These are phyloP conservation scores for Xanthia icteritia DNA, from an alignment of 2,888 invertebrate species.

Conservation along the genomic window DNA sequence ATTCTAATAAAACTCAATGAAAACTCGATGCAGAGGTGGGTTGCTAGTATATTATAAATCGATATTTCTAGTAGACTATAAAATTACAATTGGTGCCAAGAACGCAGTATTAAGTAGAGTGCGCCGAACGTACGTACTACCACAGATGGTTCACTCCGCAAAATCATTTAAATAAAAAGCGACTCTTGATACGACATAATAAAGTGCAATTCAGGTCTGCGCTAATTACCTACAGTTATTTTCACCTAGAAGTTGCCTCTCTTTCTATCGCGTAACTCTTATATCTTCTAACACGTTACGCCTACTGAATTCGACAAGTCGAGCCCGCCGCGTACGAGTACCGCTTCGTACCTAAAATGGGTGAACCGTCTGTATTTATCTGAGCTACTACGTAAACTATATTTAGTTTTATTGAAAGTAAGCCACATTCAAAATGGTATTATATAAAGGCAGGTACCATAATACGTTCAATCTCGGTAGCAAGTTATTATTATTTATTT, in stretches of 20 bases:
- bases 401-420: constrained; percentile 18
- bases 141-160: no score
- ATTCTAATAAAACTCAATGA: not conserved
- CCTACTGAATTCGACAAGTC: no score
- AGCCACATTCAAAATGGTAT: not conserved
- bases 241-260: no score
- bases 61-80: constrained; percentile 17
- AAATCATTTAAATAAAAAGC: no score
- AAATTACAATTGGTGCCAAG: constrained; percentile 42
- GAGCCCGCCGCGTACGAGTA: no score
- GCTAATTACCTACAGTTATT: no score
- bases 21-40: not conserved
- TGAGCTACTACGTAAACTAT: not conserved
- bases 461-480: not conserved
- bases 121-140: not conserved
- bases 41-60: constrained; percentile 2
- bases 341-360: no score
- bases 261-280: no score
- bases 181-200: no score
- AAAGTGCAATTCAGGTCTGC: no score
- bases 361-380: no score
- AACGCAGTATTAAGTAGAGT: constrained; percentile 23
- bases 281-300: no score
- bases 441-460: not conserved
- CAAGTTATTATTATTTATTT: not conserved